These are phyloP conservation scores for Aplochiton taeniatus DNA, from an alignment of 2,797 vertebrate genomes.

Conservation along the genomic window DNA sequence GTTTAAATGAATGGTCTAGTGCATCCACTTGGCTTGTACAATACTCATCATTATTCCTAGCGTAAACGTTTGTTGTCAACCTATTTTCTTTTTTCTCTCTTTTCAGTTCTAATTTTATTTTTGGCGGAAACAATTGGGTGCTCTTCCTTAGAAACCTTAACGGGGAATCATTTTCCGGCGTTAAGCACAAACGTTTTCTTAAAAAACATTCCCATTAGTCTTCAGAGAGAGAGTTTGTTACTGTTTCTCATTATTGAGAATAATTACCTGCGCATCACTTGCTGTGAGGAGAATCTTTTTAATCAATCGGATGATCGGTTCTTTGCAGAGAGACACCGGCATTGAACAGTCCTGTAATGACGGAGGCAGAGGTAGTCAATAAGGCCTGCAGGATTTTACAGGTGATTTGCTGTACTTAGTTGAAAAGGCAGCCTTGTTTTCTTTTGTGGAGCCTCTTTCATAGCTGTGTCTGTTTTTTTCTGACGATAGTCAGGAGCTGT, in stretches of 20 bases:
- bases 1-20: too few relatives aligned
- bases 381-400: too few relatives aligned
- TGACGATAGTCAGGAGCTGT: too few relatives aligned
- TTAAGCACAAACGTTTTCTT: slow-evolving; percentile 32
- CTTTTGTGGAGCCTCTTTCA: too few relatives aligned
- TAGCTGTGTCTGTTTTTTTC: too few relatives aligned
- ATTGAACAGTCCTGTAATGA: neutral
- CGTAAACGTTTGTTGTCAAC: too few relatives aligned
- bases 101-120: neutral
- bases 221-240: slow-evolving; percentile 35
- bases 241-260: slow-evolving; percentile 48
- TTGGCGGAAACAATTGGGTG: slow-evolving; percentile 9
- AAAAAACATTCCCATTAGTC: slow-evolving; percentile 36
- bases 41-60: too few relatives aligned
- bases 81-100: too few relatives aligned
- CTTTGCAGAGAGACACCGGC: neutral
- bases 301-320: slow-evolving; percentile 24
- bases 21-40: too few relatives aligned
- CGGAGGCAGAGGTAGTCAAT: too few relatives aligned
- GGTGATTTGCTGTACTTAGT: too few relatives aligned
- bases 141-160: slow-evolving; percentile 36
- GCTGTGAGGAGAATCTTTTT: slow-evolving; percentile 35
- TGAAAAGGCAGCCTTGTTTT: too few relatives aligned
- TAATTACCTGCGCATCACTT: slow-evolving; percentile 28
- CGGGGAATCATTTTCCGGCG: slow-evolving; percentile 20